Base-by-base conservation (phyloP, 2,888 invertebrate genomes). In the Torymus tubicola region DNA sequence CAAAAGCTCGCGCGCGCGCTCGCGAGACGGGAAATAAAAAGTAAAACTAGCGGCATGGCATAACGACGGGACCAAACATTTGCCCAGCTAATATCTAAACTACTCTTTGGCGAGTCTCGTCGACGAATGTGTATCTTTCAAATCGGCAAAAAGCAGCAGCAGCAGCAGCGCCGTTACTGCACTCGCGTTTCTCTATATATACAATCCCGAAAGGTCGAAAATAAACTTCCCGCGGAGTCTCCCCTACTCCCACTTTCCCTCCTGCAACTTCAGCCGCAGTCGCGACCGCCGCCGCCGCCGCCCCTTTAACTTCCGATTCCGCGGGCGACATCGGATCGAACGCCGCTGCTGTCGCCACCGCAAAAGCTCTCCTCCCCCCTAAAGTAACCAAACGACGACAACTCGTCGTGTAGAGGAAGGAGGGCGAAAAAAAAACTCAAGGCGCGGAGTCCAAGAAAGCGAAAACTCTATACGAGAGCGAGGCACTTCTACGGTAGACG, bases 61-160 rank as follows among this genome's bases (percentile, higher is more conserved):
- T 75, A 67, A 67, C 58, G 58, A 13, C 57, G 21, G 13, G 50
- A 2, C 8, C 61, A 67, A 75, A 75, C 75, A 67, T 67, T 67
- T 74, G 13, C 50, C 42, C 24, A 61, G 1, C 14, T 21, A 50
- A 60, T 14, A 60, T 52, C 53, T 2, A 53, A 61, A 68, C 68
- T 31, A 31, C 31, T 31, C 31, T 31, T 31, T 31, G 31, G 31
- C 31, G 31, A 31, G 31, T 16, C 61, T 57, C 5, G 3, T 11
- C 31, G 61, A 2, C 31, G 16, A 63, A 57, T 78, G 67, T 78
- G 67, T 72, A 78, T 78, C 78, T 72, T 61, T 53, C 52, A 53
- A 67, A 71, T 72, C 67, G 67, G 58, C 61, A 65, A 71, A 77
- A 77, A 67, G 14, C 31, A 31, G 31, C 31, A 31, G 31, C 31